A percentile compares a stretch with the other conserved stretches of the same genome.
phyloP scores from a whole-genome alignment of 2,113 vertebrate genomes.

The Nannobrachium achirus region DNA sequence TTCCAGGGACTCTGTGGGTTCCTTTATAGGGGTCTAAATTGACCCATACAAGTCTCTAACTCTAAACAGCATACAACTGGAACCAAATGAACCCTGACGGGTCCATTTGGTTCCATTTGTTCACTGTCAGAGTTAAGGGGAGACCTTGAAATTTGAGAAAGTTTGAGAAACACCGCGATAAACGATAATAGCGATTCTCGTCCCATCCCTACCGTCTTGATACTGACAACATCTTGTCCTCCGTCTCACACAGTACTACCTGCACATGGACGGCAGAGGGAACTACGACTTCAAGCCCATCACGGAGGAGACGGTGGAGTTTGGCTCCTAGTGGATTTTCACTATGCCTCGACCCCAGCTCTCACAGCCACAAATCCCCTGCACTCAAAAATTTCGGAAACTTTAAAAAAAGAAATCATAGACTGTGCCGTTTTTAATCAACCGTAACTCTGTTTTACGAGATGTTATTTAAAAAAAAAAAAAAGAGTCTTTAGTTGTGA shows the following conservation, averaged over 20 bases:
- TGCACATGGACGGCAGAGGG: constrained; percentile 97
- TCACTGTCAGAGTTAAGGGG: too few species aligned
- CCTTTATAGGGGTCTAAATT: too few species aligned
- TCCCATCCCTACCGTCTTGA: too few species aligned
- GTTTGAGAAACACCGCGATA: too few species aligned
- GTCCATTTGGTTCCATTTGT: too few species aligned
- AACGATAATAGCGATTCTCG: too few species aligned
- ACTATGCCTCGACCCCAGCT: too few species aligned
- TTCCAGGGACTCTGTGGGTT: too few species aligned
- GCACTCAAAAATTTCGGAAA: constrained; percentile 38
- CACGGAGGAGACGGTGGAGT: constrained; percentile 94
- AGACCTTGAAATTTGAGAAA: too few species aligned
- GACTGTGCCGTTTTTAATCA: constrained; percentile 68
- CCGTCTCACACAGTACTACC: constrained; percentile 83
- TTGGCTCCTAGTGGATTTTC: constrained; percentile 91
- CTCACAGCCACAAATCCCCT: constrained; percentile 33
- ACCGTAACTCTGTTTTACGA: constrained; percentile 46
- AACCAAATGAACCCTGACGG: too few species aligned
- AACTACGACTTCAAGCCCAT: constrained; percentile 97
- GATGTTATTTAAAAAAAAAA: constrained; percentile 57
- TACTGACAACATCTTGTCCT: background rate
- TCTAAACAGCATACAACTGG: too few species aligned
- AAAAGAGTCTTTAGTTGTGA: constrained; percentile 50
- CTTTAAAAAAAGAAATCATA: constrained; percentile 3
- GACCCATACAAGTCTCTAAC: too few species aligned